phyloP scores from a whole-genome alignment of 1,140 invertebrate genomes.

The Apocrypta bakeri region DNA sequence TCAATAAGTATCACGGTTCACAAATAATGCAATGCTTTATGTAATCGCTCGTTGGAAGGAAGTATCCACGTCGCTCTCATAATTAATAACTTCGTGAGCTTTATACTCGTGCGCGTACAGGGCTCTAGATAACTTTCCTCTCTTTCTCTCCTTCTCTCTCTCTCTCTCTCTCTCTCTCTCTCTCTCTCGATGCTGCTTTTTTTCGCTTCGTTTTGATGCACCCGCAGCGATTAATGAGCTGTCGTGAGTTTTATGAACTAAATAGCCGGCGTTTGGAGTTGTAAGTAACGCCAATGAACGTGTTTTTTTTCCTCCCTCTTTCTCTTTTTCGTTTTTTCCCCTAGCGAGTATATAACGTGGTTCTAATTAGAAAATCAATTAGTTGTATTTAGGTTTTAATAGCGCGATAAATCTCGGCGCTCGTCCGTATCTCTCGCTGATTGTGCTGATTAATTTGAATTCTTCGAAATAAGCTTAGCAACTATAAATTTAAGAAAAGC shows the following conservation, averaged over 20 bases:
- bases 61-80: constrained; percentile 12
- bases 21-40: constrained; percentile 39
- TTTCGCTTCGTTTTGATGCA: background rate
- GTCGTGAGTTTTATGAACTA: constrained; percentile 2
- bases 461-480: background rate
- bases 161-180: no score
- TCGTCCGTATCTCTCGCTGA: background rate
- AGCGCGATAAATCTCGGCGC: background rate
- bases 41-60: constrained; percentile 49
- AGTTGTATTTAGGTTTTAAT: background rate
- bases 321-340: background rate
- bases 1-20: no score
- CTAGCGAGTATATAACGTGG: background rate
- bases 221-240: constrained; percentile 1
- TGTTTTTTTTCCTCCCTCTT: no score
- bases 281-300: background rate
- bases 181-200: background rate
- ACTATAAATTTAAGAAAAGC: background rate
- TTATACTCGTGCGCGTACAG: constrained; percentile 10
- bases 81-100: constrained; percentile 49
- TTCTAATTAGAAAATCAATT: constrained; percentile 1
- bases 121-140: background rate
- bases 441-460: background rate
- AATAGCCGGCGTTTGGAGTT: background rate
- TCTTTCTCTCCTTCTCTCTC: background rate